phyloP scores from a whole-genome alignment of 2,113 vertebrate genomes.

The Ailuropoda melanoleuca region DNA sequence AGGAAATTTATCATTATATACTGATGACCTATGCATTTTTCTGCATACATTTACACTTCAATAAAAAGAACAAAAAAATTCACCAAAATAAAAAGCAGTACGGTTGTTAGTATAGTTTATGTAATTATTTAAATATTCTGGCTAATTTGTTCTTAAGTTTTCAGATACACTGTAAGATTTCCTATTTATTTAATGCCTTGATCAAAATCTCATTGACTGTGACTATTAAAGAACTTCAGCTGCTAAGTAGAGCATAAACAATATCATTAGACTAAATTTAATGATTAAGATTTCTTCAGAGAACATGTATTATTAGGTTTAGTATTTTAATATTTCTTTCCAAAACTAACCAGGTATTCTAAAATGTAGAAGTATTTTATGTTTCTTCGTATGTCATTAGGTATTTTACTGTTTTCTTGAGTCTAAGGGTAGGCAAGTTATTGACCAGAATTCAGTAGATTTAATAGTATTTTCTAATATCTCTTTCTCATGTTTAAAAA shows the following conservation, averaged over 20 bases:
- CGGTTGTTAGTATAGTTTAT: neutral
- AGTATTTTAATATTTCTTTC: conserved; percentile 4
- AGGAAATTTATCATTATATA: neutral
- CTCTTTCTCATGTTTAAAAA: neutral
- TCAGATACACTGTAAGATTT: neutral
- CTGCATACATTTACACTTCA: neutral
- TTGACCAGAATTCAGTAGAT: neutral
- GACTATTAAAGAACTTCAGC: neutral
- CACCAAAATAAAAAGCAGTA: neutral
- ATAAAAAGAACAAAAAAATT: neutral
- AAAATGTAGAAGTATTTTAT: neutral
- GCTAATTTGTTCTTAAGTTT: conserved; percentile 2
- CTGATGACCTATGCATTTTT: neutral
- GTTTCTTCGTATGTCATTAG: neutral
- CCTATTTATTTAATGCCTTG: neutral
- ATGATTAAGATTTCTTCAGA: conserved; percentile 8
- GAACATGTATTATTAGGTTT: neutral
- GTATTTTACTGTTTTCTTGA: neutral
- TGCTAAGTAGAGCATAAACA: neutral
- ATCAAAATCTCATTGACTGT: conserved; percentile 7
- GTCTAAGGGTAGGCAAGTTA: neutral
- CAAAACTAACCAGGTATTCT: neutral
- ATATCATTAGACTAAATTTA: neutral
- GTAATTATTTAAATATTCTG: conserved; percentile 19
- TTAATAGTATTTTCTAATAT: neutral